Conservation (phyloP, 2,113 vertebrate genomes). For the Scomber japonicus region DNA sequence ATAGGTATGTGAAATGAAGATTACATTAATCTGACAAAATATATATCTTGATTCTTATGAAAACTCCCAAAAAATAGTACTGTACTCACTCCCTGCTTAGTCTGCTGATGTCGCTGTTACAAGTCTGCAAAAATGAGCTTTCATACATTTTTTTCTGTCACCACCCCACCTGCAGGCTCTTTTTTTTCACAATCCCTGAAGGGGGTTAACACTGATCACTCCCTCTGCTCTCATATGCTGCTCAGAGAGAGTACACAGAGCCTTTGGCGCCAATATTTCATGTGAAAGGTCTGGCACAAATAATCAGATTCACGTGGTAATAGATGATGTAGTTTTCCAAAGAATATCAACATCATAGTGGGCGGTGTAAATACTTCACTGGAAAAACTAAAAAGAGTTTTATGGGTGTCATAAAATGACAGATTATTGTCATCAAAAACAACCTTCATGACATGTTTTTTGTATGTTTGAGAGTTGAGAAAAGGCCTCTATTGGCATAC, state of each 20-base stretch:
- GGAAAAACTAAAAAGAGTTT: slow-evolving; percentile 34
- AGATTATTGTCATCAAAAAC: slow-evolving; percentile 41
- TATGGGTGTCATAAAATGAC: slow-evolving; percentile 7
- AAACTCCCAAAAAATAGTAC: neutral
- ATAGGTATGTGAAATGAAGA: neutral
- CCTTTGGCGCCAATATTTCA: slow-evolving; percentile 10
- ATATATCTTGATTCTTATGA: too few species aligned
- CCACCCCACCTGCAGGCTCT: slow-evolving; percentile 49
- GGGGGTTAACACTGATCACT: slow-evolving; percentile 44
- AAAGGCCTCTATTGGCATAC: slow-evolving; percentile 9
- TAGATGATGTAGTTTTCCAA: neutral
- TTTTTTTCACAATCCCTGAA: slow-evolving; percentile 44
- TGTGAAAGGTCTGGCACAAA: slow-evolving; percentile 10
- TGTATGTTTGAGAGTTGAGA: neutral
- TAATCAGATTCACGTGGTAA: slow-evolving; percentile 6
- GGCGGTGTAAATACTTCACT: slow-evolving; percentile 24
- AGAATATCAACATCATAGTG: neutral
- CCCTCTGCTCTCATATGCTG: slow-evolving; percentile 60
- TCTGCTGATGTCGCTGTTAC: neutral
- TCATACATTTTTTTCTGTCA: slow-evolving; percentile 6
- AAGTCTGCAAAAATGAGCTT: slow-evolving; percentile 22
- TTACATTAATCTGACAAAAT: slow-evolving; percentile 1
- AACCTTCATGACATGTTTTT: slow-evolving; percentile 41
- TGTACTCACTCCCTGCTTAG: neutral
- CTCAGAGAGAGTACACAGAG: slow-evolving; percentile 25